Conservation (phyloP, 2,888 invertebrate genomes). For the Drosophila anomelani region DNA sequence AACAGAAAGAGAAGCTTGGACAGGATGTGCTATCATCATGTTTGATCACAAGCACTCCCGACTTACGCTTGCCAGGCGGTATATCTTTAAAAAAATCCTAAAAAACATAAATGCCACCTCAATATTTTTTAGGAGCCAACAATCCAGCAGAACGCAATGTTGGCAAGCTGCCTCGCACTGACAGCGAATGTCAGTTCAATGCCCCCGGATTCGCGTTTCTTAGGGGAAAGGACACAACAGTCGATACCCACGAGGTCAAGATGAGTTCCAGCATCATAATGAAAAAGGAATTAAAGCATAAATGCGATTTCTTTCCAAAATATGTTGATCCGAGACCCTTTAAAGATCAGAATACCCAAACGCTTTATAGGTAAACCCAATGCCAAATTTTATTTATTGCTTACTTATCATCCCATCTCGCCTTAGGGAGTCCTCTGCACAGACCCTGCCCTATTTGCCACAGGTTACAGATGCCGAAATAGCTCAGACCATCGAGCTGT, state of each 20-base stretch:
- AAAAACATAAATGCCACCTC: background rate
- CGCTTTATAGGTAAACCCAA: slow-evolving; percentile 79
- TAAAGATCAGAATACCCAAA: slow-evolving; percentile 80
- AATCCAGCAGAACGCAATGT: slow-evolving; percentile 57
- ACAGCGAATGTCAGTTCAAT: slow-evolving; percentile 65
- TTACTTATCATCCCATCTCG: background rate
- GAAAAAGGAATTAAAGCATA: slow-evolving; percentile 44
- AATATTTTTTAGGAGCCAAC: slow-evolving; percentile 52
- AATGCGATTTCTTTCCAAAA: slow-evolving; percentile 63
- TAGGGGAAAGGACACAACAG: slow-evolving; percentile 46
- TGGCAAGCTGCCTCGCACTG: slow-evolving; percentile 55
- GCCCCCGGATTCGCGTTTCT: slow-evolving; percentile 64
- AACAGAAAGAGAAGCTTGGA: slow-evolving; percentile 28
- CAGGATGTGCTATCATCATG: slow-evolving; percentile 56
- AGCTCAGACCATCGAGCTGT: slow-evolving; percentile 67
- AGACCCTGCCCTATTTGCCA: slow-evolving; percentile 82
- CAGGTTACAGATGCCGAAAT: slow-evolving; percentile 61
- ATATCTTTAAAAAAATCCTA: background rate
- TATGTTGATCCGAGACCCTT: slow-evolving; percentile 52
- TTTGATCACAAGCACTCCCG: slow-evolving; percentile 51
- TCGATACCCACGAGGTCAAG: slow-evolving; percentile 69
- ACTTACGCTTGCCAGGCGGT: slow-evolving; percentile 51
- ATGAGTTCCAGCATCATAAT: slow-evolving; percentile 54
- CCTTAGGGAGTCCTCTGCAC: slow-evolving; percentile 83
- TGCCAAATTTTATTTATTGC: background rate